These are phyloP conservation scores for Fragum sueziense DNA, from an alignment of 2,888 invertebrate species.

Conservation along the genomic window DNA sequence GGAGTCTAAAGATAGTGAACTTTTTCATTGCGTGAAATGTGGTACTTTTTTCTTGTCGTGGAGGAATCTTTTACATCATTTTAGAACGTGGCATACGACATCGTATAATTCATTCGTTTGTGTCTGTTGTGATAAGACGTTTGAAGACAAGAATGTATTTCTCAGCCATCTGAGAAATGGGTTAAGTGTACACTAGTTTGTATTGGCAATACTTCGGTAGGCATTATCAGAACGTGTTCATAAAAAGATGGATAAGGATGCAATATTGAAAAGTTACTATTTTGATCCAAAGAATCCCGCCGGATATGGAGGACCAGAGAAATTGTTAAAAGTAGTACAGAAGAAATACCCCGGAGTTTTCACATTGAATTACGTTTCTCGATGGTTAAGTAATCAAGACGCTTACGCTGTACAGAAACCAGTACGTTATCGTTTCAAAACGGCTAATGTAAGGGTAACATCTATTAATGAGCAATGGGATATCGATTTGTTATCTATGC, in stretches of 20 bases:
- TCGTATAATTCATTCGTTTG: too few relatives aligned
- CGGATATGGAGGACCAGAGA: constrained; percentile 1
- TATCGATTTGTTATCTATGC: constrained; percentile 45
- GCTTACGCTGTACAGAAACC: constrained; percentile 47
- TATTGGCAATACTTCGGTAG: too few relatives aligned
- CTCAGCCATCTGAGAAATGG: too few relatives aligned
- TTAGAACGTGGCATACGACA: too few relatives aligned
- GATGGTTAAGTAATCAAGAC: constrained; percentile 50
- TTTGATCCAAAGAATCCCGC: constrained; percentile 6
- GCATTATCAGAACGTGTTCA: too few relatives aligned
- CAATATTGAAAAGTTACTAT: constrained; percentile 6
- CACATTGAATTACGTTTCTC: constrained; percentile 27
- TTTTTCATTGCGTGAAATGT: too few relatives aligned
- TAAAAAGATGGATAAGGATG: constrained; percentile 3
- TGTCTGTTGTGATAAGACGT: too few relatives aligned
- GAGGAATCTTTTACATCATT: too few relatives aligned
- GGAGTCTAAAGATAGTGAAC: too few relatives aligned
- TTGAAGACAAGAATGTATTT: too few relatives aligned
- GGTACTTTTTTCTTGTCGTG: too few relatives aligned
- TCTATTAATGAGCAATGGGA: constrained; percentile 43
- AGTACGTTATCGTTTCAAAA: constrained; percentile 37
- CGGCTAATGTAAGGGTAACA: constrained; percentile 44
- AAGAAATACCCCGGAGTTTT: constrained; percentile 33
- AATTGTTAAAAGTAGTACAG: constrained; percentile 6
- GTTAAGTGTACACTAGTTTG: too few relatives aligned